Evolutionary conservation across 2,113 vertebrate genomes (phyloP), one percentile per base, ranked within the genome.

Genomic region (Sakesphorus luctuosus): DNA sequence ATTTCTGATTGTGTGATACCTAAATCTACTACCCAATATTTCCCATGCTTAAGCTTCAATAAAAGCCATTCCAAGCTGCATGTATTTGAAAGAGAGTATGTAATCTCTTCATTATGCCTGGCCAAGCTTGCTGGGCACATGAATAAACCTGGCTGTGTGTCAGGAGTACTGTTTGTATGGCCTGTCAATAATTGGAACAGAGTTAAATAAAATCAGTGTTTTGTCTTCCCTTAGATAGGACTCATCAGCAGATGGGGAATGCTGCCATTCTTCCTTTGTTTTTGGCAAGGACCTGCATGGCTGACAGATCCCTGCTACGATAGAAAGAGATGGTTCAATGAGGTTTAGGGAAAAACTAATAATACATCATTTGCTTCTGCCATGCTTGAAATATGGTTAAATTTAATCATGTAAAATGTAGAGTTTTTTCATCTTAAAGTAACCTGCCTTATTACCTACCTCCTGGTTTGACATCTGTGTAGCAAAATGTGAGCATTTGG

Each of bases 191-290:
- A 87, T 67, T 88, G 80, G 94, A 90, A 90, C 79, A 83, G 89
- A 97, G 90, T 96, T 88, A 92, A 96, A 95, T 94, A 96, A 81
- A 97, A 94, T 87, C 87, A 89, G 69, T 96, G 94, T 87, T 97
- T 96, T 82, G 55, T 96, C 71, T 95, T 96, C 36, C 81, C 88
- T 92, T 91, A 94, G 84, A 90, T 74, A 94, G 77, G 79, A 93
- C 83, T 86, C 81, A 81, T 93, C 95, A 95, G 96, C 95, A 98
- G 97, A 97, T 96, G 95, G 96, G 94, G 88, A 92, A 87, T 44
- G 81, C 89, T 89, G 85, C 92, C 85, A 90, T 94, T 94, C 85
- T 91, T 94, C 63, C 77, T 84, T 89, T 78, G 50, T 62, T 95
- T 90, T 87, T 97, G 94, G 91, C 95, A 94, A 65, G 71, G 79